Evolutionary conservation across 2,113 vertebrate genomes (phyloP).

Genomic region (Etia nguti): DNA sequence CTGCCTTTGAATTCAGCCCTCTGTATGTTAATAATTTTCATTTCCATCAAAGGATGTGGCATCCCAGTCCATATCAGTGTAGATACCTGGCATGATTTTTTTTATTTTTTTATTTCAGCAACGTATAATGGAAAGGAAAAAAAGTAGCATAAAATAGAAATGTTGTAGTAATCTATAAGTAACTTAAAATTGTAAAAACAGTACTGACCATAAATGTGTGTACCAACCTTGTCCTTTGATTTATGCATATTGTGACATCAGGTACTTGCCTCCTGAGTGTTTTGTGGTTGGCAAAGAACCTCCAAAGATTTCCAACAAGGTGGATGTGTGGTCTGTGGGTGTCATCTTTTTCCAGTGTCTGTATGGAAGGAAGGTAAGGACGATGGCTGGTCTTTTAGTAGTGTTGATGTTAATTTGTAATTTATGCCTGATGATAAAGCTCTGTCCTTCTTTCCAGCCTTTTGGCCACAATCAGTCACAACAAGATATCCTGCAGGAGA

Average conservation of each 20-base stretch:
- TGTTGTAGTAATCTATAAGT: background rate
- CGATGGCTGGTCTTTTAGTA: background rate
- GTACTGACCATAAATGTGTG: background rate
- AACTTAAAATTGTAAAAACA: background rate
- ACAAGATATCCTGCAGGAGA: slow-evolving; percentile 99
- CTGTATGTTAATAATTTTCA: background rate
- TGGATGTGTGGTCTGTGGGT: slow-evolving; percentile 98
- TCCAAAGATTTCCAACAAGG: slow-evolving; percentile 99
- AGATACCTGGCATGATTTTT: background rate
- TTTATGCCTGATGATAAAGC: background rate
- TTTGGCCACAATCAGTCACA: slow-evolving; percentile 99
- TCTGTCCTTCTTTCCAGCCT: slow-evolving; percentile 73
- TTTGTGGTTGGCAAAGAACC: slow-evolving; percentile 99
- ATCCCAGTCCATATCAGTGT: background rate
- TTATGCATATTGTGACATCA: slow-evolving; percentile 29
- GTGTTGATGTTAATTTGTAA: background rate
- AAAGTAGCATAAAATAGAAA: background rate
- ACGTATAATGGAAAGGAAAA: background rate
- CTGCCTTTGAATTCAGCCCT: background rate
- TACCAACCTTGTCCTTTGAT: background rate
- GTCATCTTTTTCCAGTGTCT: slow-evolving; percentile 99
- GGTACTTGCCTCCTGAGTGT: slow-evolving; percentile 98
- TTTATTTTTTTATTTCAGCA: background rate
- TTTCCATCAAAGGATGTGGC: background rate
- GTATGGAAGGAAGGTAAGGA: slow-evolving; percentile 95